phyloP scores from a whole-genome alignment of 2,797 vertebrate species.

The Spinus olivaceus region DNA sequence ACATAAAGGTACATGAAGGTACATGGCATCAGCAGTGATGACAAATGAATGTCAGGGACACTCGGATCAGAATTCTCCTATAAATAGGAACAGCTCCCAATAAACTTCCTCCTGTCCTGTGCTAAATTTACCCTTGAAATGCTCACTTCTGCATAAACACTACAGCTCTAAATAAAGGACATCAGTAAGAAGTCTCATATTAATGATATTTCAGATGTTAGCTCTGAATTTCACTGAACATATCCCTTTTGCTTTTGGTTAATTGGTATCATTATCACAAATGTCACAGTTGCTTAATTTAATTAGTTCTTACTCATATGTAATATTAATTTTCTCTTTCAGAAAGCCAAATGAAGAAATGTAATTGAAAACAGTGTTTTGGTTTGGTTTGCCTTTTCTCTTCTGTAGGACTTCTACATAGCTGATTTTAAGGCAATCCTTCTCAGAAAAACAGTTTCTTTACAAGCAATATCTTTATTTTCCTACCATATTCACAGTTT shows the following conservation, averaged over 20 bases:
- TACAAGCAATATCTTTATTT: background rate
- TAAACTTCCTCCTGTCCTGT: background rate
- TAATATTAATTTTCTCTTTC: constrained; percentile 29
- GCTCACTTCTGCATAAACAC: background rate
- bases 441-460: background rate
- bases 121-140: background rate
- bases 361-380: background rate
- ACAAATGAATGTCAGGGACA: background rate
- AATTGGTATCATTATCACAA: constrained; percentile 51
- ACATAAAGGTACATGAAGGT: background rate
- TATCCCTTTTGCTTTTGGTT: constrained; percentile 6
- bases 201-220: constrained; percentile 1
- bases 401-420: background rate
- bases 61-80: background rate
- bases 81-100: background rate
- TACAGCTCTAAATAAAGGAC: background rate
- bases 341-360: background rate
- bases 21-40: background rate
- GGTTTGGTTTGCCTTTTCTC: background rate
- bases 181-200: background rate
- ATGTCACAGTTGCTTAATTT: constrained; percentile 49
- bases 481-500: background rate
- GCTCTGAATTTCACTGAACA: constrained; percentile 14
- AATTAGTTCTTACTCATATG: constrained; percentile 40
- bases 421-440: background rate